Evolutionary conservation across 1,140 invertebrate species (phyloP), one percentile per base, ranked within the genome.

Genomic region (Formica selysi): DNA sequence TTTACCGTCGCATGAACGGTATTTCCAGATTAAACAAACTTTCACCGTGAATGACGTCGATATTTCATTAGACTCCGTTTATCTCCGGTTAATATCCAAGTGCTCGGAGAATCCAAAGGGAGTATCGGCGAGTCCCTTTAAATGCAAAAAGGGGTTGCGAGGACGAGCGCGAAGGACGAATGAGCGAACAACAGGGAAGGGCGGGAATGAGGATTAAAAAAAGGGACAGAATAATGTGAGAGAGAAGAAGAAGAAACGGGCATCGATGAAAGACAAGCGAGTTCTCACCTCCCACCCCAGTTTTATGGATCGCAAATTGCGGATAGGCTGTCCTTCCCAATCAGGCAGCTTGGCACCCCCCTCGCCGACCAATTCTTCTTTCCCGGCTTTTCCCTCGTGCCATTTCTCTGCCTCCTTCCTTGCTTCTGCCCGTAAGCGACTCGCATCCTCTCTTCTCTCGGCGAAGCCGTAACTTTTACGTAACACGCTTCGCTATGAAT

Each of bases 281-380:
- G 89, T 92, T 94, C 91, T 93, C 91, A 93, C 91, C 88, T 91
- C 85, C 73, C 67, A 70, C 36, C 51, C 61, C 83, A 68, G 87
- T 88, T 88, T 87, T 86, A 86, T 59, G 86, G 88, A 76, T 91
- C 86, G 89, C 88, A 92, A 93, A 93, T 93, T 91, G 90, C 89
- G 88, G 88, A 91, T 92, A 92, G 92, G 91, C 92, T 92, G 92
- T 91, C 92, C 91, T 92, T 93, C 92, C 92, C 92, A 93, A 93
- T 93, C 93, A 93, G 90, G 79, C 86, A 79, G 85, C 91, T 81
- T 90, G 48, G 62, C 54, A 68, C 80, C 71, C 74, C 84, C 67
- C 67, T 85, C 32, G 48, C 70, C 87, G 84, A 70, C 61, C 87
- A 83, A 90, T 86, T 91, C 91, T 90, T 91, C 90, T 89, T 87